phyloP scores from a whole-genome alignment of 2,888 invertebrate species.

The Pegoplata infirma region DNA sequence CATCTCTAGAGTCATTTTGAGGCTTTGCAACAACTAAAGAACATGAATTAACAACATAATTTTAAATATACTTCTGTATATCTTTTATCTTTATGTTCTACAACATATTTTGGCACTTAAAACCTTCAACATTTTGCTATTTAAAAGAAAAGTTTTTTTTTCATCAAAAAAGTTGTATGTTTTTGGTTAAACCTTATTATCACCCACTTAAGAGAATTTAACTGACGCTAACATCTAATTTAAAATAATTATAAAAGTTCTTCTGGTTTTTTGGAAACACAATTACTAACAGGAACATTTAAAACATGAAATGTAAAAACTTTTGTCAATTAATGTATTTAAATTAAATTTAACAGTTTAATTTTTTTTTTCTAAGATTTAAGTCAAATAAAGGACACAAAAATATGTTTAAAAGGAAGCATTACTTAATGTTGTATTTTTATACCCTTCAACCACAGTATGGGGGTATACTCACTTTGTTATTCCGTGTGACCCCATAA shows the following conservation, averaged over 20 bases:
- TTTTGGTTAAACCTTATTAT: slow-evolving; percentile 57
- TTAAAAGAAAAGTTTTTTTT: slow-evolving; percentile 30
- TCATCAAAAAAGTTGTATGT: slow-evolving; percentile 14
- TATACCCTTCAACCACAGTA: no score
- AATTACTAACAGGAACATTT: not conserved
- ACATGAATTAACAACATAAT: slow-evolving; percentile 26
- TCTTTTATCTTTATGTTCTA: slow-evolving; percentile 14
- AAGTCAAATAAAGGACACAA: no score
- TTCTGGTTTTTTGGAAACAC: slow-evolving; percentile 29
- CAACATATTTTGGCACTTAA: slow-evolving; percentile 1
- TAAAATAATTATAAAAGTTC: slow-evolving; percentile 56
- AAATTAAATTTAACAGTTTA: slow-evolving; percentile 16
- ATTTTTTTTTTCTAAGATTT: no score
- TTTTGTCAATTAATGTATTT: not conserved
- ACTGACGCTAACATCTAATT: slow-evolving; percentile 56
- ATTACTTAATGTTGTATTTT: no score
- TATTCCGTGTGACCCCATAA: no score
- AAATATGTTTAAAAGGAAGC: no score
- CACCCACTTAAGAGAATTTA: slow-evolving; percentile 55
- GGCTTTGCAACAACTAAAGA: slow-evolving; percentile 31
- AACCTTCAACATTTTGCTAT: slow-evolving; percentile 20
- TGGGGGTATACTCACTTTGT: no score
- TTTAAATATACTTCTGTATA: slow-evolving; percentile 55
- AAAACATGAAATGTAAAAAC: slow-evolving; percentile 9
- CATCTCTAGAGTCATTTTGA: slow-evolving; percentile 48